Conservation (phyloP, 1,140 invertebrate species). For the Aphis craccivora region DNA sequence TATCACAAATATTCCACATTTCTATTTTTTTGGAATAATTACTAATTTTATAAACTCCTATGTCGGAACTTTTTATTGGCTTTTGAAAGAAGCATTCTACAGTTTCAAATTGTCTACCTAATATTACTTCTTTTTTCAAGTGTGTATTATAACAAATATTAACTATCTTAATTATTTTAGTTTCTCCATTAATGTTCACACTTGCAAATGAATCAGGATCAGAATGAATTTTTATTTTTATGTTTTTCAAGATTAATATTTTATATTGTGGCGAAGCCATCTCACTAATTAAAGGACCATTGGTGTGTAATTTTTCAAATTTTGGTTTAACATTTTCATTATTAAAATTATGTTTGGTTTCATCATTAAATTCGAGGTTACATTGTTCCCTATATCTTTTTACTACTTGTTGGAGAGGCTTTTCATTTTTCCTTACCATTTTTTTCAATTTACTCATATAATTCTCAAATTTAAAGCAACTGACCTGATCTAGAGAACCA, state of each 20-base stretch:
- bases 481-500: neutral
- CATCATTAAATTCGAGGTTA: too few species aligned
- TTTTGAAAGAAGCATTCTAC: neutral
- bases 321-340: neutral
- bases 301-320: neutral
- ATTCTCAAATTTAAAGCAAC: neutral
- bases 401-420: too few species aligned
- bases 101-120: conserved; percentile 11
- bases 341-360: neutral
- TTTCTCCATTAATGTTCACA: neutral
- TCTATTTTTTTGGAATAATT: neutral
- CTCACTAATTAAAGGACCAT: neutral
- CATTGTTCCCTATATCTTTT: neutral
- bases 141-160: neutral
- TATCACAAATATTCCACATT: neutral
- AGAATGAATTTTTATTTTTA: neutral
- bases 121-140: neutral
- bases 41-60: neutral
- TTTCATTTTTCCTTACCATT: too few species aligned
- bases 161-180: neutral
- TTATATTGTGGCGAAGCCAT: neutral
- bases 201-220: neutral
- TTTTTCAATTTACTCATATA: neutral
- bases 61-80: neutral
- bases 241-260: neutral